Conservation (phyloP, 2,888 invertebrate genomes). For the Hemistola chrysoprasaria region DNA sequence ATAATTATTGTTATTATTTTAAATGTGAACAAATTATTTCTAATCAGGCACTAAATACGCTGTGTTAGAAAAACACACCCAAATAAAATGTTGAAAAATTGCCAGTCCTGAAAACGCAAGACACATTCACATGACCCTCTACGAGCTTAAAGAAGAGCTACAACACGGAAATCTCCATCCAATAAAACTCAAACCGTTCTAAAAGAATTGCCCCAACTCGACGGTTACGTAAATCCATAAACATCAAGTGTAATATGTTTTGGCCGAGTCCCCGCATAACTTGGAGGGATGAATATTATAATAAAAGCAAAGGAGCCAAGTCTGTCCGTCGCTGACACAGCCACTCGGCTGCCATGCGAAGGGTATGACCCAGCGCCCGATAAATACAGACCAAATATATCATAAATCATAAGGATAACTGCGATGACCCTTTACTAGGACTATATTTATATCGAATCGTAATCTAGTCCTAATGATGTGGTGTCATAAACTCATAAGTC, state of each 20-base stretch:
- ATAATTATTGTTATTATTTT: too few species aligned
- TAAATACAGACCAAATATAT: not conserved
- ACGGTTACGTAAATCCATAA: constrained; percentile 51
- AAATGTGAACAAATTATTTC: too few species aligned
- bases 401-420: not conserved
- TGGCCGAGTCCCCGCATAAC: constrained; percentile 56
- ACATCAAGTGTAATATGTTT: constrained; percentile 60
- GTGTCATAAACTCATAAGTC: too few species aligned
- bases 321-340: constrained; percentile 61
- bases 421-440: not conserved
- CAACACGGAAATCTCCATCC: not conserved
- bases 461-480: too few species aligned
- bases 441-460: too few species aligned
- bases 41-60: too few species aligned
- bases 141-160: too few species aligned
- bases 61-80: too few species aligned
- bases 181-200: constrained; percentile 12
- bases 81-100: too few species aligned
- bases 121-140: too few species aligned
- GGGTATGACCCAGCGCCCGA: constrained; percentile 34
- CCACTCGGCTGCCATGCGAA: constrained; percentile 50
- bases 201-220: constrained; percentile 30
- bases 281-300: constrained; percentile 59
- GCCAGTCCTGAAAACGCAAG: too few species aligned
- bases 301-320: constrained; percentile 62